phyloP scores from a whole-genome alignment of 2,113 vertebrate genomes.

The Pluvialis apricaria region DNA sequence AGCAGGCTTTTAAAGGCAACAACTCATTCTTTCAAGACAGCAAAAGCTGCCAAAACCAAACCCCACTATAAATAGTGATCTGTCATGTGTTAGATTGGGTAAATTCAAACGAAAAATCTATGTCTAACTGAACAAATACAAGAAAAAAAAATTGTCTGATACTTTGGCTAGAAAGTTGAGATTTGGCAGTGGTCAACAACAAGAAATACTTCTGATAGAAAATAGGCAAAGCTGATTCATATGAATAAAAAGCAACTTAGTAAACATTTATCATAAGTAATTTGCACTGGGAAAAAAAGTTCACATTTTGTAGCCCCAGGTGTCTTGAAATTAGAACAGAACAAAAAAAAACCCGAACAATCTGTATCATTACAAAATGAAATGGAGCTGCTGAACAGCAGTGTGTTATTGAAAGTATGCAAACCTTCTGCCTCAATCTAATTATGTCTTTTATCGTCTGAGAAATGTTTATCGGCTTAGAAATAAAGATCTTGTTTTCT shows the following conservation, averaged over 20 bases:
- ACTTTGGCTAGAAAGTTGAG: neutral
- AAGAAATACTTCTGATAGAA: neutral
- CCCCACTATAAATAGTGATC: neutral
- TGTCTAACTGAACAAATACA: neutral
- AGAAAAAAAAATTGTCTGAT: neutral
- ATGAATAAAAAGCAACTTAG: neutral
- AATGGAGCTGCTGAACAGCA: neutral
- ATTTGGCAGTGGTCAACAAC: neutral
- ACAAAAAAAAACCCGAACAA: neutral
- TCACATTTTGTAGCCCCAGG: neutral
- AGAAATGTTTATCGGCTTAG: neutral
- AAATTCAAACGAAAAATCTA: neutral
- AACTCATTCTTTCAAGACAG: neutral
- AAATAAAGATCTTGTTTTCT: neutral
- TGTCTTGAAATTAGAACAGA: neutral
- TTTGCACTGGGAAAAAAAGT: neutral
- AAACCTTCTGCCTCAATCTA: neutral
- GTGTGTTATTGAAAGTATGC: neutral
- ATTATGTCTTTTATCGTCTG: neutral
- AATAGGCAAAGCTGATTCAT: neutral
- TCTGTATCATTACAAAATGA: neutral
- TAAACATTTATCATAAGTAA: neutral
- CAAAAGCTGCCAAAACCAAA: neutral
- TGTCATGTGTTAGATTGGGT: neutral
- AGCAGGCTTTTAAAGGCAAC: neutral